phyloP scores from a whole-genome alignment of 2,888 invertebrate species.

The Cryptocephalus moraei region DNA sequence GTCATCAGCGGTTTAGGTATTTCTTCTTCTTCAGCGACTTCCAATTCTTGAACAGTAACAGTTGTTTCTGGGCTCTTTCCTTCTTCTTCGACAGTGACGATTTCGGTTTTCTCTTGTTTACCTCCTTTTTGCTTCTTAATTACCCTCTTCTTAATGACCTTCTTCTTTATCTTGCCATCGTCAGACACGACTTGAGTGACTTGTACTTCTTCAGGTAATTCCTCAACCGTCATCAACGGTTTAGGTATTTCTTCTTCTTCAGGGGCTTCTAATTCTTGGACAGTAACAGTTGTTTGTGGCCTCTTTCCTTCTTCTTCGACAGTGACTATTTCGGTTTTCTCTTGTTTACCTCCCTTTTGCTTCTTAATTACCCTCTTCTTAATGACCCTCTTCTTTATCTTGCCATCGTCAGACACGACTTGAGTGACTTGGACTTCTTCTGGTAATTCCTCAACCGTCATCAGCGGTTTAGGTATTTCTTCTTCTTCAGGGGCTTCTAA shows the following conservation, averaged over 20 bases:
- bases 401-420: conserved; percentile 16
- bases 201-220: conserved; percentile 18
- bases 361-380: conserved; percentile 38
- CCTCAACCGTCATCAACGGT: conserved; percentile 10
- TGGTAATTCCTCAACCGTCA: conserved; percentile 16
- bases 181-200: conserved; percentile 23
- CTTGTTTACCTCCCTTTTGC: conserved; percentile 28
- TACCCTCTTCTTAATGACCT: conserved; percentile 20
- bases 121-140: conserved; percentile 24
- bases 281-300: conserved; percentile 29
- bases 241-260: conserved; percentile 25
- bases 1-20: conserved; percentile 19
- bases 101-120: conserved; percentile 23
- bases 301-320: conserved; percentile 36
- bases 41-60: conserved; percentile 36
- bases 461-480: conserved; percentile 18
- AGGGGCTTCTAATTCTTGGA: conserved; percentile 21
- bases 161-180: conserved; percentile 27
- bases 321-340: conserved; percentile 36
- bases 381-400: conserved; percentile 20
- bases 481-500: too few species aligned
- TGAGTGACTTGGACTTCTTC: conserved; percentile 22
- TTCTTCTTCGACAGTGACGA: too few species aligned
- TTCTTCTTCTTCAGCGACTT: conserved; percentile 8
- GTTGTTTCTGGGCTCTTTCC: too few species aligned